Evolutionary conservation across 2,797 vertebrate species (phyloP).

Genomic region (Dallia pectoralis): DNA sequence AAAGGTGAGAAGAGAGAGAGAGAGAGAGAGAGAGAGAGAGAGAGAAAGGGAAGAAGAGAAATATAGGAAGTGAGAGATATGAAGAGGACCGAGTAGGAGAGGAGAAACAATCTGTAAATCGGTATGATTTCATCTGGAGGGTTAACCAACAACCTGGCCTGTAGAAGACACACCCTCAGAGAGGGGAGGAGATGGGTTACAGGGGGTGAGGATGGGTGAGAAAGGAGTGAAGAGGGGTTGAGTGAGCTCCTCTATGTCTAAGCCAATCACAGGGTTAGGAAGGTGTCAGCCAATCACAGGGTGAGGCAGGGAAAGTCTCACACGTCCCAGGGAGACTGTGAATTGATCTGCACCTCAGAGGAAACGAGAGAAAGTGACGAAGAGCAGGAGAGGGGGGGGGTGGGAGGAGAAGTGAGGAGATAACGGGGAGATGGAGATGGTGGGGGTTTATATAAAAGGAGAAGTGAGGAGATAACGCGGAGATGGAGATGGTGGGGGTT

Average conservation of each 20-base stretch:
- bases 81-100: constrained; percentile 24
- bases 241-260: neutral
- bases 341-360: constrained; percentile 80
- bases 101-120: too few relatives aligned
- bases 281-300: constrained; percentile 22
- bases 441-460: too few relatives aligned
- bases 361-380: constrained; percentile 33
- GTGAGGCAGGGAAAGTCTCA: constrained; percentile 52
- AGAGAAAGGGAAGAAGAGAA: constrained; percentile 22
- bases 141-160: constrained; percentile 4
- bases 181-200: neutral
- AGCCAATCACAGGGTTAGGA: neutral
- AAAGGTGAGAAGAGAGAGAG: constrained; percentile 11
- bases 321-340: constrained; percentile 78
- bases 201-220: neutral
- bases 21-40: constrained; percentile 13
- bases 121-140: constrained; percentile 11
- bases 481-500: neutral
- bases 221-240: neutral
- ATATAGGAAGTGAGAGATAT: constrained; percentile 19
- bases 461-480: too few relatives aligned
- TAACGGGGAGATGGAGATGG: neutral
- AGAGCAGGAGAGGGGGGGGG: constrained; percentile 4
- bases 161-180: neutral
- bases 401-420: constrained; percentile 26